Base-by-base conservation (phyloP, 2,797 vertebrate species). In the Stomatorhinus walkeri region DNA sequence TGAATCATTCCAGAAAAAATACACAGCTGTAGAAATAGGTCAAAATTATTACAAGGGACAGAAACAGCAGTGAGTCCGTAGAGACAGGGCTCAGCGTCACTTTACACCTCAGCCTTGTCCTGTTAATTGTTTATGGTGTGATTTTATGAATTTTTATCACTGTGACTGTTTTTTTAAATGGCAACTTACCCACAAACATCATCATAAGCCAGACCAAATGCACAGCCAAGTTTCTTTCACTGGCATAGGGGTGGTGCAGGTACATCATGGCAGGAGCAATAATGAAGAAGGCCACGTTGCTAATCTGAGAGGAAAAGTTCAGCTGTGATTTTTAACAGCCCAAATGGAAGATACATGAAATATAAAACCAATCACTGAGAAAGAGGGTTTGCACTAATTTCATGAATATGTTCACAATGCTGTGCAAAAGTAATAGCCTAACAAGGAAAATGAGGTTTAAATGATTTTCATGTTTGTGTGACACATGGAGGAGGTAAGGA, bases 201-300 rank as follows among this genome's bases (percentile, higher is more conserved):
- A 98, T 96, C 95, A 98, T 95, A 87, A 91, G 79, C 56, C 96
- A 96, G 87, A 95, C 49, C 1, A 94, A 1, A 1, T 97, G 96
- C 81, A 97, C 56, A 0, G 94, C 95, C 89, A 95, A 8, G 16
- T 95, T 93, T 0, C 96, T 95, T 87, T 96, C 96, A 91, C 94
- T 94, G 61, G 95, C 93, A 0, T 99, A 99, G 0, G 97, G 95
- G 32, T 95, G 94, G 91, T 98, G 94, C 61, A 99, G 95, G 94
- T 96, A 97, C 81, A 97, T 94, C 96, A 98, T 96, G 59, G 96
- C 91, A 0, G 97, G 97, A 1, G 97, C 94, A n/a, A 98, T 90
- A 51, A 98, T 59, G n/a, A 99, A 95, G 94, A 99, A 99, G 88
- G 94, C n/a, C 4, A 97, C 94, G 92, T 96, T 99, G 96, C 97